A percentile compares a stretch with the other conserved stretches of the same genome.
phyloP scores from a whole-genome alignment of 1,140 invertebrate genomes.

The Lethrus apterus region DNA sequence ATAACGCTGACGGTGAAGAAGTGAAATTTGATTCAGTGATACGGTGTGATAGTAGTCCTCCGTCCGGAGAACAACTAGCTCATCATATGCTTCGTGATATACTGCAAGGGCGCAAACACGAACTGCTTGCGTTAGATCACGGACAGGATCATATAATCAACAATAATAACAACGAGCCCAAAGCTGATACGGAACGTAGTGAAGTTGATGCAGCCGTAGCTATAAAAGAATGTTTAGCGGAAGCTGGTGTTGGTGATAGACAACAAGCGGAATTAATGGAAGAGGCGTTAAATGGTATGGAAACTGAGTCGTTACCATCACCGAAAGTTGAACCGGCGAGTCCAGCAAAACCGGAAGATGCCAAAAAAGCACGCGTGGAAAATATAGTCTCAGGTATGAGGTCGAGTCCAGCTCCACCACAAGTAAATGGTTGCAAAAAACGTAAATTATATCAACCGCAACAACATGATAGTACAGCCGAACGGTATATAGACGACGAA shows the following conservation, averaged over 20 bases:
- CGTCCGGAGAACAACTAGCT: slow-evolving; percentile 57
- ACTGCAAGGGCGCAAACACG: slow-evolving; percentile 72
- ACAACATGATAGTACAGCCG: slow-evolving; percentile 74
- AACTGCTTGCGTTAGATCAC: slow-evolving; percentile 57
- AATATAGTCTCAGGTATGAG: slow-evolving; percentile 90
- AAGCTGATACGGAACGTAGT: slow-evolving; percentile 49
- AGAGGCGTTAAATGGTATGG: slow-evolving; percentile 55
- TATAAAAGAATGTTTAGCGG: slow-evolving; percentile 52
- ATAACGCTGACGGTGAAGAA: slow-evolving; percentile 40
- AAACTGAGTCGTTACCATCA: slow-evolving; percentile 63
- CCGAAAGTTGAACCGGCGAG: slow-evolving; percentile 62
- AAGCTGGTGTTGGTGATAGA: slow-evolving; percentile 47
- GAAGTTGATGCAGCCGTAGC: slow-evolving; percentile 55
- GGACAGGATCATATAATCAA: slow-evolving; percentile 44
- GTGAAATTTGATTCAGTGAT: slow-evolving; percentile 34
- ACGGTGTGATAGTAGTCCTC: slow-evolving; percentile 42
- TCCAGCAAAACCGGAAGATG: slow-evolving; percentile 52
- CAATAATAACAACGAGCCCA: slow-evolving; percentile 45
- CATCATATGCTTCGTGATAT: slow-evolving; percentile 79
- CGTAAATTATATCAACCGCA: slow-evolving; percentile 95
- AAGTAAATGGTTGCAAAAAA: slow-evolving; percentile 89
- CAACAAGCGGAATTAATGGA: slow-evolving; percentile 47
- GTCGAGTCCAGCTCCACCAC: slow-evolving; percentile 64
- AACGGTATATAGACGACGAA: slow-evolving; percentile 66
- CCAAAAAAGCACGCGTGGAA: slow-evolving; percentile 87